Evolutionary conservation across 1,140 invertebrate genomes (phyloP).

Genomic region (Dreissena polymorpha): DNA sequence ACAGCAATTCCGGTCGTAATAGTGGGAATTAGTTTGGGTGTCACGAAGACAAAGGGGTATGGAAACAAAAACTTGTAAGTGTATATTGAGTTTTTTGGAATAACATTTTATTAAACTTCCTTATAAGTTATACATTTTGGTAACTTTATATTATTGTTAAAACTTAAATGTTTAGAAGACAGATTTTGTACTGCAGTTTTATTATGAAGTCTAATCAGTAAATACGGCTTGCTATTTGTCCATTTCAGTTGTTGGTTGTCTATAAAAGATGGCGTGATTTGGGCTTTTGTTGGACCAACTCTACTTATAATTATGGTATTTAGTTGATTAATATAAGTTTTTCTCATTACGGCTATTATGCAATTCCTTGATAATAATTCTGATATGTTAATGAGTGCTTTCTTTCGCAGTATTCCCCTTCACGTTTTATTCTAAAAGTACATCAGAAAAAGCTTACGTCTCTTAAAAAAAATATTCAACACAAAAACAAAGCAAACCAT

Average conservation of each 20-base stretch:
- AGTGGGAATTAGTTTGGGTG: background rate
- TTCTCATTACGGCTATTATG: background rate
- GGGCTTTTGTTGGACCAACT: too few relatives aligned
- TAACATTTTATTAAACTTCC: too few relatives aligned
- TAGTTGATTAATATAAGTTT: background rate
- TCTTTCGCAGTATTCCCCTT: background rate
- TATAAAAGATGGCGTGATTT: too few relatives aligned
- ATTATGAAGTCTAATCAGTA: too few relatives aligned
- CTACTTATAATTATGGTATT: background rate
- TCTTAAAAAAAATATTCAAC: background rate
- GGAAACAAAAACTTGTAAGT: slow-evolving; percentile 16
- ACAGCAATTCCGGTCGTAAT: slow-evolving; percentile 4
- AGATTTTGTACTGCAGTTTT: too few relatives aligned
- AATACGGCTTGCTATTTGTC: too few relatives aligned
- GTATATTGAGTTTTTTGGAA: background rate
- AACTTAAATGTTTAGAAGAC: too few relatives aligned
- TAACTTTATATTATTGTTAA: too few relatives aligned
- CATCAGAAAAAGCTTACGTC: background rate
- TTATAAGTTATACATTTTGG: too few relatives aligned
- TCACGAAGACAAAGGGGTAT: slow-evolving; percentile 4
- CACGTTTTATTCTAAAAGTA: background rate
- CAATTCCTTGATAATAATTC: background rate
- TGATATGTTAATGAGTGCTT: background rate
- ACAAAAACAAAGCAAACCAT: background rate
- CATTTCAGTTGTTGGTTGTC: too few relatives aligned